A percentile compares a stretch with the other conserved stretches of the same genome.
phyloP scores from a whole-genome alignment of 2,113 vertebrate species.

The Syngnathus typhle region DNA sequence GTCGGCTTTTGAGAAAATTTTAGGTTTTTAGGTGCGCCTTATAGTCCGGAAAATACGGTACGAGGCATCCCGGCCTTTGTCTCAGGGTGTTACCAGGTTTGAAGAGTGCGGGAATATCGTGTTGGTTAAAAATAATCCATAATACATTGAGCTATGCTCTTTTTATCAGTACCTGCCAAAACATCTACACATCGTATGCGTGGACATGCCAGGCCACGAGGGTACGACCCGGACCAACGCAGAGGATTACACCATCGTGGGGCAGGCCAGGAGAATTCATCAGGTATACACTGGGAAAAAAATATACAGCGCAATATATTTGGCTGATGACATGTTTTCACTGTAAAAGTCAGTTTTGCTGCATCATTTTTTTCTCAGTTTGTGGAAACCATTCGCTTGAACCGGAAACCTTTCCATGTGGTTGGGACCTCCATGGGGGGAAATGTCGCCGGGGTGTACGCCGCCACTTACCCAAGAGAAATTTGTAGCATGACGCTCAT shows the following conservation, averaged over 20 bases:
- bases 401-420: conserved; percentile 86
- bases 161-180: conserved; percentile 84
- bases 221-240: conserved; percentile 83
- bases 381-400: conserved; percentile 83
- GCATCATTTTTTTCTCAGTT: conserved; percentile 69
- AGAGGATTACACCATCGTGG: conserved; percentile 87
- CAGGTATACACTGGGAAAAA: conserved; percentile 73
- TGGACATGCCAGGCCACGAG: conserved; percentile 95
- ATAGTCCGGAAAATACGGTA: no score
- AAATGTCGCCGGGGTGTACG: conserved; percentile 86
- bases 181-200: conserved; percentile 88
- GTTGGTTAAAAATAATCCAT: background rate
- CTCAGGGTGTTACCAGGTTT: background rate
- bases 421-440: conserved; percentile 93
- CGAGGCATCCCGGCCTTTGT: background rate
- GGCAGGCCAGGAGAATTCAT: conserved; percentile 85
- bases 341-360: conserved; percentile 15
- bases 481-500: conserved; percentile 86
- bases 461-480: conserved; percentile 81
- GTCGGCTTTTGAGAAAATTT: no score
- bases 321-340: background rate
- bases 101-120: background rate
- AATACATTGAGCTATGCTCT: background rate
- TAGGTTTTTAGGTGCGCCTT: no score
- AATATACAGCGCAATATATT: background rate